Evolutionary conservation across 37 sponge, comb jelly and placozoan genomes (phyloP).

Genomic region (Beroe forskalii): DNA sequence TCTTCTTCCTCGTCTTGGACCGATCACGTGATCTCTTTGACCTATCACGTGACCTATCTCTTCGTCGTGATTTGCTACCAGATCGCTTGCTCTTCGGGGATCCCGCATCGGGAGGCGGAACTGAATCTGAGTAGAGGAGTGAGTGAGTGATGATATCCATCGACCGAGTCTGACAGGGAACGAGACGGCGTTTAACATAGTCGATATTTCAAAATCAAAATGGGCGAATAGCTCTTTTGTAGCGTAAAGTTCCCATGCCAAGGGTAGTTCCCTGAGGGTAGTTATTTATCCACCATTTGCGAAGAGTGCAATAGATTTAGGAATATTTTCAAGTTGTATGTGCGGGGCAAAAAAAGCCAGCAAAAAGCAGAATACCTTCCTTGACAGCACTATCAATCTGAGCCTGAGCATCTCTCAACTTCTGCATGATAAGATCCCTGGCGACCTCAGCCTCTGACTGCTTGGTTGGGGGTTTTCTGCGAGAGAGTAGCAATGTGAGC

Average conservation of each 20-base stretch:
- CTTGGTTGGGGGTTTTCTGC: slow-evolving; percentile 51
- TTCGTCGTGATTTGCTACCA: neutral
- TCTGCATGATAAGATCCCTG: slow-evolving; percentile 7
- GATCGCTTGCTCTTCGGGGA: slow-evolving; percentile 1
- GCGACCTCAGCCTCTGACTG: neutral
- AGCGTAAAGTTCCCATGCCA: no score
- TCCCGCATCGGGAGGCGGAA: neutral
- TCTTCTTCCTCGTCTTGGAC: slow-evolving; percentile 54
- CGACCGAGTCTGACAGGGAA: no score
- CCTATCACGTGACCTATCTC: slow-evolving; percentile 5
- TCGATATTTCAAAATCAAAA: no score
- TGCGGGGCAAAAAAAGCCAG: no score
- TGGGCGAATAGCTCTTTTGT: neutral
- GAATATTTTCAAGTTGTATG: no score
- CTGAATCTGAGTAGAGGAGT: neutral
- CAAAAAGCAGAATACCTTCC: no score
- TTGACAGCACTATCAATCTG: slow-evolving; percentile 36
- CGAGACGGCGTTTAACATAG: no score
- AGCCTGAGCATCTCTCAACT: slow-evolving; percentile 29
- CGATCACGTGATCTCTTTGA: slow-evolving; percentile 19
- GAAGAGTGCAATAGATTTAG: no score
- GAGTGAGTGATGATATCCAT: neutral
- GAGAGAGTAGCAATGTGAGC: neutral
- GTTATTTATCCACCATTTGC: no score
- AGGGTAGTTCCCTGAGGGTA: no score